Base-by-base conservation (phyloP, 2,797 vertebrate species). In the Enteromius fasciolatus region DNA sequence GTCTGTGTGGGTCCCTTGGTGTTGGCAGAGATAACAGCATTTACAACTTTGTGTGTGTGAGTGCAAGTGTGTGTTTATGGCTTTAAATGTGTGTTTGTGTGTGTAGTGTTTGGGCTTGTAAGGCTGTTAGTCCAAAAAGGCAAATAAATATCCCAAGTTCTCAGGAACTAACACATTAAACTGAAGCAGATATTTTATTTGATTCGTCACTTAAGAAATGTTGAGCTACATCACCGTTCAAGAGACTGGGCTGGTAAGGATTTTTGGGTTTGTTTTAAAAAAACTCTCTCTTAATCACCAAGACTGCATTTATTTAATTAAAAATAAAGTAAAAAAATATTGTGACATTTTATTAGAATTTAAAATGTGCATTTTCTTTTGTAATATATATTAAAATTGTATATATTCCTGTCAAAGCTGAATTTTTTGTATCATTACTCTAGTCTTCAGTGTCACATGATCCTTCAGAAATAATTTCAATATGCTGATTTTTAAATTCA, bases 1-100 rank as follows among this genome's bases (percentile, higher is more conserved):
- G 80, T 79, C 68, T 76, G 78, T 84, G 85, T 76, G 84, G 25
- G 80, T 86, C 85, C 78, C 79, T 68, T 80, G 83, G 80, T 83
- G 81, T 79, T 81, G 76, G 46, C 81, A 68, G 74, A 63, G 81
- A 83, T 83, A 86, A 83, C 54, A n/a, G 80, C 76, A 73, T 72
- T 72, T 78, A 18, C n/a, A 57, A 23, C 9, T 23, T 57, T 4
- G 54, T 23, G 54, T 57, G 54, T 57, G 54, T 23, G 3, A 57
- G 54, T 57, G 54, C 54, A 57, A 23, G 54, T 57, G 64, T 76
- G 44, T 67, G 63, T 78, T 28, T 63, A 66, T 59, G 72, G 68
- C 18, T 78, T 50, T 78, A 63, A 66, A 61, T 64, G 50, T 39
- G 79, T 66, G 36, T 74, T n/a, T 64, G 46, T 64, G 54, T 63